phyloP scores from a whole-genome alignment of 37 sponge, comb jelly and placozoan species.

The Hormiphora californensis region DNA sequence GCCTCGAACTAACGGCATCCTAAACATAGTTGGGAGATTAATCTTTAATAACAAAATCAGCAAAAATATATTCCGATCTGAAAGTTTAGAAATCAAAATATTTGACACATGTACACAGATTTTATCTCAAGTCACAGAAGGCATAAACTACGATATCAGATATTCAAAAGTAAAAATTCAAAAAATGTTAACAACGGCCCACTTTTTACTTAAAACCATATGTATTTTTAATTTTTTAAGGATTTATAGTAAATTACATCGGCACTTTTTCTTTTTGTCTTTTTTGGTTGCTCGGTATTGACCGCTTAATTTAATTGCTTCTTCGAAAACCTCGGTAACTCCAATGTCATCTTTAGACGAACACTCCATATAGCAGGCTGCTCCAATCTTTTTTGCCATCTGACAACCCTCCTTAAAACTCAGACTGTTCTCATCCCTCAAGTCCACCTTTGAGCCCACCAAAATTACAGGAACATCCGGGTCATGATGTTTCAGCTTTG shows the following conservation, averaged over 20 bases:
- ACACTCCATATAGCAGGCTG: slow-evolving; percentile 6
- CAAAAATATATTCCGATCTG: too few relatives aligned
- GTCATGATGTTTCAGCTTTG: not conserved
- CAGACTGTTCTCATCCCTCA: not conserved
- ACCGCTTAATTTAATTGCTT: not conserved
- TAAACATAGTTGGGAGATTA: too few relatives aligned
- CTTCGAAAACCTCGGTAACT: slow-evolving; percentile 13
- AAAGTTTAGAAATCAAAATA: too few relatives aligned
- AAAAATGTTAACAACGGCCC: too few relatives aligned
- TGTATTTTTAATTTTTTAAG: too few relatives aligned
- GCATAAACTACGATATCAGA: too few relatives aligned
- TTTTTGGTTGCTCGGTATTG: not conserved
- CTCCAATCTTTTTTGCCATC: slow-evolving; percentile 39
- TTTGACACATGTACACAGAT: too few relatives aligned
- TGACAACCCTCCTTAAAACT: not conserved
- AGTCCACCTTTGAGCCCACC: slow-evolving; percentile 31
- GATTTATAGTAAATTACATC: too few relatives aligned
- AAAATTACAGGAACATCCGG: slow-evolving; percentile 28
- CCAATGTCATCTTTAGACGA: slow-evolving; percentile 9
- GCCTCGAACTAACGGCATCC: slow-evolving; percentile 37
- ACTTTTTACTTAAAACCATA: too few relatives aligned
- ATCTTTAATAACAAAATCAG: too few relatives aligned
- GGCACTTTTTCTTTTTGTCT: not conserved
- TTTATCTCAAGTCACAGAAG: too few relatives aligned
- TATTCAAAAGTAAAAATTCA: too few relatives aligned